A percentile compares a stretch with the other conserved stretches of the same genome.
Conservation (phyloP, 2,113 vertebrate genomes). For the Lepus americanus region DNA sequence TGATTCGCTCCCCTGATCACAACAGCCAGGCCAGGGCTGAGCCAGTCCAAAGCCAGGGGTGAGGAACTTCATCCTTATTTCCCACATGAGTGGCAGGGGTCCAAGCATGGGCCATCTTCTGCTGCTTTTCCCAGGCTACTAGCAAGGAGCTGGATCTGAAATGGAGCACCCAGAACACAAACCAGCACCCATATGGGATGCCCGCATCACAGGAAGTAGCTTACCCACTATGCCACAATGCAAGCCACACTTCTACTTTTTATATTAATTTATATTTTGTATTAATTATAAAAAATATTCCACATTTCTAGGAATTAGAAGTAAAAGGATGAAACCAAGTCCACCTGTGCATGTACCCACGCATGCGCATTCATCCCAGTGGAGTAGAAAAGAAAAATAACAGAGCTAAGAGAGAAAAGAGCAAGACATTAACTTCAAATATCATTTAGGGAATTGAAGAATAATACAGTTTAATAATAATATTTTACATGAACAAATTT, state of each 20-base stretch:
- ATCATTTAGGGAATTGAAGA: slow-evolving; percentile 80
- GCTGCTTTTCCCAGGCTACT: too few relatives aligned
- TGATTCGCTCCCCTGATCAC: too few relatives aligned
- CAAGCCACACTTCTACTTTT: not conserved
- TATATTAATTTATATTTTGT: not conserved
- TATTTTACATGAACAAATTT: slow-evolving; percentile 82
- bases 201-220: too few relatives aligned
- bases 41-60: too few relatives aligned
- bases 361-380: not conserved
- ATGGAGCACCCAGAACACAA: too few relatives aligned
- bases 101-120: too few relatives aligned
- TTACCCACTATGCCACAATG: too few relatives aligned
- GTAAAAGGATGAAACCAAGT: not conserved
- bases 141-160: too few relatives aligned
- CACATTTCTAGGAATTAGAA: slow-evolving; percentile 38
- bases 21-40: too few relatives aligned
- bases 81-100: too few relatives aligned
- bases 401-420: slow-evolving; percentile 69
- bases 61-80: too few relatives aligned
- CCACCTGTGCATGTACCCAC: not conserved
- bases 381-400: slow-evolving; percentile 68
- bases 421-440: slow-evolving; percentile 78
- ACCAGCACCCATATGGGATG: too few relatives aligned
- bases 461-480: slow-evolving; percentile 81
- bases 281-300: slow-evolving; percentile 42